phyloP scores from a whole-genome alignment of 1,140 invertebrate genomes.

The Pygmarrhopalites habei region DNA sequence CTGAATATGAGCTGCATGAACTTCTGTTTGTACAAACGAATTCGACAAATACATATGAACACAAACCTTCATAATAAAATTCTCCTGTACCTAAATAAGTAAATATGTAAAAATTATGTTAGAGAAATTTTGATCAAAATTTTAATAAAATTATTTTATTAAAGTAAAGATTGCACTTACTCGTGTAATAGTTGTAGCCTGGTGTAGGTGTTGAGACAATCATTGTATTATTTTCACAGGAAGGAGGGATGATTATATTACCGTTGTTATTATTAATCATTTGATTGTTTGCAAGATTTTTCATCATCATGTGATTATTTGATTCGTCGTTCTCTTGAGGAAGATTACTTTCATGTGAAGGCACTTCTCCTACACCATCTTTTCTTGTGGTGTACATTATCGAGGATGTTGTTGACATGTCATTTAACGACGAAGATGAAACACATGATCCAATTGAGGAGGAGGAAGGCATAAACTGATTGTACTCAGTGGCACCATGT shows the following conservation, averaged over 20 bases:
- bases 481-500: conserved; percentile 27
- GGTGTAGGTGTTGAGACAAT: conserved; percentile 12
- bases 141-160: neutral
- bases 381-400: neutral
- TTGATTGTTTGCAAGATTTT: conserved; percentile 2
- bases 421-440: neutral
- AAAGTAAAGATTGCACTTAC: conserved; percentile 20
- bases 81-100: conserved; percentile 41
- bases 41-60: too few species aligned
- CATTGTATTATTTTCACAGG: conserved; percentile 12
- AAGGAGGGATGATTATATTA: conserved; percentile 17
- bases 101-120: neutral
- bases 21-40: too few species aligned
- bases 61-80: conserved; percentile 48
- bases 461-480: conserved; percentile 32
- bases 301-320: neutral
- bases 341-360: conserved; percentile 10
- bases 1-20: too few species aligned
- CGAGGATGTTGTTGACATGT: neutral
- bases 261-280: neutral
- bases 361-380: conserved; percentile 11
- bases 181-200: conserved; percentile 30
- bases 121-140: neutral
- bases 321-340: neutral
- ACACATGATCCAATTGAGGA: conserved; percentile 9